Conservation (phyloP, 2,888 invertebrate species). For the Xanthia togata region DNA sequence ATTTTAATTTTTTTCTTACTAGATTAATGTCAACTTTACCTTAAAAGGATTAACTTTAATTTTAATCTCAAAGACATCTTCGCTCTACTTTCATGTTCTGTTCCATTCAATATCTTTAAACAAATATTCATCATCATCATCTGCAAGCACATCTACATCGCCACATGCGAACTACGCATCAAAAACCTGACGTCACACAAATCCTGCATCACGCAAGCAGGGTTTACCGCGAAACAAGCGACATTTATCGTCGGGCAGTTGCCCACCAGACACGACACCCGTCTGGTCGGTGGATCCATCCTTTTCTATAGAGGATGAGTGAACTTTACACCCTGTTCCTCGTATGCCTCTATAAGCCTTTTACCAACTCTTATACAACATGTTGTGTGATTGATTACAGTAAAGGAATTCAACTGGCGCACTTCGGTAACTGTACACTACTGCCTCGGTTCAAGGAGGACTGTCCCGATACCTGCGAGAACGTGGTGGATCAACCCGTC, state of each 20-base stretch:
- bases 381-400: conserved; percentile 81
- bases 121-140: not conserved
- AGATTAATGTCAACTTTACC: not conserved
- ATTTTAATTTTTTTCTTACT: not conserved
- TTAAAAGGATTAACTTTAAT: not conserved
- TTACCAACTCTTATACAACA: not conserved
- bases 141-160: too few species aligned
- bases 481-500: conserved; percentile 92
- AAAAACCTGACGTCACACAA: too few species aligned
- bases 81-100: not conserved
- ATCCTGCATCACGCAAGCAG: too few species aligned
- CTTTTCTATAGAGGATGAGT: too few species aligned
- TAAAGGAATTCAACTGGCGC: conserved; percentile 96
- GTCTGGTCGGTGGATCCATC: too few species aligned
- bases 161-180: too few species aligned
- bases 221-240: too few species aligned
- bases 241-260: too few species aligned
- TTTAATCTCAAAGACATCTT: not conserved
- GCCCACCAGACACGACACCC: too few species aligned
- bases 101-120: not conserved
- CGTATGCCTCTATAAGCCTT: too few species aligned
- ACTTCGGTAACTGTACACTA: conserved; percentile 96
- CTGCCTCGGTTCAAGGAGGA: conserved; percentile 93
- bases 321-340: too few species aligned
- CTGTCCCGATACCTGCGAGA: conserved; percentile 90